These are phyloP conservation scores for Malthinus seriepunctatus DNA, from an alignment of 2,888 invertebrate genomes.

Conservation along the genomic window DNA sequence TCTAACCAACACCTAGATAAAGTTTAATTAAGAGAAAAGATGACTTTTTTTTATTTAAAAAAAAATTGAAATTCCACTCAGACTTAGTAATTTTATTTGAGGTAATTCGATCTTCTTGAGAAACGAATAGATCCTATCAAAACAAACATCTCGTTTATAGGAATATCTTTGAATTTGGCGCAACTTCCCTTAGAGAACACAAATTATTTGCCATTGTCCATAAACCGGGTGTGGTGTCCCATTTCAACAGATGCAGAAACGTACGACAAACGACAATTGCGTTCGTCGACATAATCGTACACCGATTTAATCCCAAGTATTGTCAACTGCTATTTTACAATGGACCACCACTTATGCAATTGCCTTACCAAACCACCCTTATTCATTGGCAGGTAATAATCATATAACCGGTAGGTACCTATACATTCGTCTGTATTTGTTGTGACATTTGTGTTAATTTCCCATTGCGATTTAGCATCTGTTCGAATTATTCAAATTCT, in stretches of 20 bases:
- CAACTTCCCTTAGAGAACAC: constrained; percentile 38
- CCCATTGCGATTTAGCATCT: neutral
- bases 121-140: constrained; percentile 37
- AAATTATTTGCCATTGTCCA: constrained; percentile 43
- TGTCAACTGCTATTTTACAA: constrained; percentile 45
- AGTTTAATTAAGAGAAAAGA: neutral
- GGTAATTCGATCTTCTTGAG: constrained; percentile 16
- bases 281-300: constrained; percentile 35
- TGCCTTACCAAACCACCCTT: constrained; percentile 32
- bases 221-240: constrained; percentile 39
- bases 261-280: constrained; percentile 29
- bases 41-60: neutral
- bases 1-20: neutral
- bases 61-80: neutral
- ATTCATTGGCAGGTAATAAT: constrained; percentile 51
- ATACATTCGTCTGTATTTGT: constrained; percentile 45
- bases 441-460: constrained; percentile 46
- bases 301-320: constrained; percentile 38
- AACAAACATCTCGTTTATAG: constrained; percentile 35
- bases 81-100: neutral
- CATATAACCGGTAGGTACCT: constrained; percentile 14
- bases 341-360: constrained; percentile 45
- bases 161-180: constrained; percentile 43
- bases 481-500: neutral
- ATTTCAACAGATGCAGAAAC: constrained; percentile 50